Evolutionary conservation across 2,797 vertebrate genomes (phyloP).

Genomic region (Alca torda): DNA sequence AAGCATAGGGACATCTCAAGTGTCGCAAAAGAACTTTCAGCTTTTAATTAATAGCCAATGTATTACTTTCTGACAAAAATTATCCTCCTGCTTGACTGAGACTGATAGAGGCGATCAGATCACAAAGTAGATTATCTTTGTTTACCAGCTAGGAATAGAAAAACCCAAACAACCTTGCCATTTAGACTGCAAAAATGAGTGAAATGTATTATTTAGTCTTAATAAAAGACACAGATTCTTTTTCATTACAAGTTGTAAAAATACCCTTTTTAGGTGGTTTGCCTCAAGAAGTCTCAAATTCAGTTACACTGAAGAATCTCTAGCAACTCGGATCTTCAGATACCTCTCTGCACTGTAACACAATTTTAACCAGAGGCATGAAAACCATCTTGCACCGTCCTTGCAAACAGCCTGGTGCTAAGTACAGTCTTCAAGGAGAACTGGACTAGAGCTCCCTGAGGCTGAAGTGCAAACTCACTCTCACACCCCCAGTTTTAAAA

Average conservation of each 20-base stretch:
- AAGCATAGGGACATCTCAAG: neutral
- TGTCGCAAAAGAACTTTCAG: neutral
- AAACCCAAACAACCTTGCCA: accelerated
- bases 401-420: neutral
- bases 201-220: neutral
- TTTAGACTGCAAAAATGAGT: neutral
- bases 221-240: neutral
- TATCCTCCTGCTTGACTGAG: neutral
- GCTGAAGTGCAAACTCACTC: neutral
- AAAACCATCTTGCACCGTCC: neutral
- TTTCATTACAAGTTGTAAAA: neutral
- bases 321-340: neutral
- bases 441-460: neutral
- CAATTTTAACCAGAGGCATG: neutral
- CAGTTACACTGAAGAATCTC: neutral
- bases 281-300: neutral
- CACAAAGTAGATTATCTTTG: neutral
- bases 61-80: neutral
- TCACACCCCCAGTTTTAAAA: neutral
- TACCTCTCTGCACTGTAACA: neutral
- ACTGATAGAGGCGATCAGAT: neutral
- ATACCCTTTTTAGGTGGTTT: neutral
- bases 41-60: neutral
- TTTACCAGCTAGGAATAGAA: neutral
- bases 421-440: neutral